These are phyloP conservation scores for Proisotoma minuta DNA, from an alignment of 2,888 invertebrate genomes.

Conservation along the genomic window DNA sequence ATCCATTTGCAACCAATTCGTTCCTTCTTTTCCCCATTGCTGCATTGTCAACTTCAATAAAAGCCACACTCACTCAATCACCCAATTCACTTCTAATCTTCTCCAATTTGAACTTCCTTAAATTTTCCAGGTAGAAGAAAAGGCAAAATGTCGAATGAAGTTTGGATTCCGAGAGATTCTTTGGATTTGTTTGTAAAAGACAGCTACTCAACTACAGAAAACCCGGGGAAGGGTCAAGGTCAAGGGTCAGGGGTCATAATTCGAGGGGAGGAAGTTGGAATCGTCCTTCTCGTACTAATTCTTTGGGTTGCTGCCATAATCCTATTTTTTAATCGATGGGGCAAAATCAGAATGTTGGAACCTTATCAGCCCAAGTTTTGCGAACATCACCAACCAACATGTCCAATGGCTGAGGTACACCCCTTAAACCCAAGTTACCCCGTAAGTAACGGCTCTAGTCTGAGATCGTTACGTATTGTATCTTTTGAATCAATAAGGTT, in stretches of 20 bases:
- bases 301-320: slow-evolving; percentile 79
- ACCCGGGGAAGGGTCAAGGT: too few species aligned
- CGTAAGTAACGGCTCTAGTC: not conserved
- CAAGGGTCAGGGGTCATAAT: slow-evolving; percentile 57
- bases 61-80: too few species aligned
- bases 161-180: too few species aligned
- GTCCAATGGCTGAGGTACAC: slow-evolving; percentile 50
- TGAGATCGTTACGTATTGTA: too few species aligned
- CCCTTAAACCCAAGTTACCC: not conserved
- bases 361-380: slow-evolving; percentile 87
- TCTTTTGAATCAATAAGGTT: too few species aligned
- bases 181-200: not conserved
- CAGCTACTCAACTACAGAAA: too few species aligned
- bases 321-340: slow-evolving; percentile 89
- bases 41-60: too few species aligned
- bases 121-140: too few species aligned
- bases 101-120: too few species aligned
- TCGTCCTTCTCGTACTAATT: slow-evolving; percentile 75
- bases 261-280: slow-evolving; percentile 76
- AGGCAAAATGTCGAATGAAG: not conserved
- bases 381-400: slow-evolving; percentile 70
- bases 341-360: slow-evolving; percentile 86
- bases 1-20: too few species aligned
- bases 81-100: too few species aligned
- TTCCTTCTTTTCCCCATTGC: too few species aligned